Evolutionary conservation across 2,888 invertebrate genomes (phyloP), one percentile per base, ranked within the genome.

Genomic region (Schizotus pectinicornis): DNA sequence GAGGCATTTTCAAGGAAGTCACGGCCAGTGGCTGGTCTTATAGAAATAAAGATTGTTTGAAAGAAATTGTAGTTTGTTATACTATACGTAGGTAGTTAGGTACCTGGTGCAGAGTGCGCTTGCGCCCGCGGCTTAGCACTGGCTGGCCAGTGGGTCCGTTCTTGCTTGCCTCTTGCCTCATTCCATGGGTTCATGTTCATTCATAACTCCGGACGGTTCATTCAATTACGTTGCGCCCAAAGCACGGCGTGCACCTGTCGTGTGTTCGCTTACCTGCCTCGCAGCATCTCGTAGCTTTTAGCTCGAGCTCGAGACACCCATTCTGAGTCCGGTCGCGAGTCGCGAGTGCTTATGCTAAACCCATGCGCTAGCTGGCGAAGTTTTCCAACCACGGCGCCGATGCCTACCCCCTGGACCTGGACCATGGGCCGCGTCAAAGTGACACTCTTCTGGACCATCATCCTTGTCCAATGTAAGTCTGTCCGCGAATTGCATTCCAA

Each of bases 121-220:
- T 65, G 65, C 65, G 65, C 57, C 41, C 12, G 36, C 46, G 46
- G 57, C 54, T 61, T 45, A 55, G 59, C 54, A 61, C 54, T 53
- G 55, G 50, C 58, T 53, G 60, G 38, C 46, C 46, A 45, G 38
- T 43, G 39, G 43, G 43, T 38, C 22, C 11, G 56, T 56, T 49
- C 56, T n/a, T 55, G 54, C 53, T 49, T 47, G 36, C 49, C 30
- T 36, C 48, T 54, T 55, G 48, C 48, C 50, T 56, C 50, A 48
- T 55, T 55, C 50, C 41, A 45, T 59, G 31, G 47, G 59, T 61
- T 43, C 53, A 53, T 43, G 55, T 70, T 69, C 71, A 71, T 71
- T 71, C 71, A 71, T 71, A 68, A 70, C 61, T 67, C 61, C 60
- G 57, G 66, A 64, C 62, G 62, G 66, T 68, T 70, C 71, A 71